Evolutionary conservation across 1,140 invertebrate species (phyloP).

Genomic region (Colletes latitarsis): DNA sequence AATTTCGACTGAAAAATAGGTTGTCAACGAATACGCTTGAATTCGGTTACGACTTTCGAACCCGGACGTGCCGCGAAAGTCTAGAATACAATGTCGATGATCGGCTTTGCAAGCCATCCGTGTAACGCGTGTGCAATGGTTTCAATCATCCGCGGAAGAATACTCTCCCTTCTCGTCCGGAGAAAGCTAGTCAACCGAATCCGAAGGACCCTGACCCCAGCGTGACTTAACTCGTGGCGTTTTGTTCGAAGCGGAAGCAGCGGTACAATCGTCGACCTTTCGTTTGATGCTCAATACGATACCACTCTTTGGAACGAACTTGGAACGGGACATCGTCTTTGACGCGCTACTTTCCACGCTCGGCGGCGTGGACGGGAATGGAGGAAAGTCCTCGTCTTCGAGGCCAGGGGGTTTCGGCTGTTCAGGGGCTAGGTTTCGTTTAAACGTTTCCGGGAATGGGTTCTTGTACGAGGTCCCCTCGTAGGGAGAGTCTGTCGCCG

Average conservation of each 20-base stretch:
- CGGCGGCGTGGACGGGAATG: constrained; percentile 57
- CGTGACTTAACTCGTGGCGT: constrained; percentile 71
- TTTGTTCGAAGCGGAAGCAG: constrained; percentile 53
- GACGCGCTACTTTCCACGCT: constrained; percentile 26
- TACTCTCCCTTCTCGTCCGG: too few relatives aligned
- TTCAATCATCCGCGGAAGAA: neutral
- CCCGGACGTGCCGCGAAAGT: neutral
- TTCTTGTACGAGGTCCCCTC: constrained; percentile 39
- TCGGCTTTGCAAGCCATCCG: neutral
- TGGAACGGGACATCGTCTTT: constrained; percentile 46
- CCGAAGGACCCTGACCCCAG: constrained; percentile 74
- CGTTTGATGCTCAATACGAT: constrained; percentile 74
- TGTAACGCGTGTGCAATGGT: neutral
- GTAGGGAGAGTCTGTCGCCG: neutral
- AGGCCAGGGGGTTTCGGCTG: constrained; percentile 75
- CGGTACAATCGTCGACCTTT: constrained; percentile 64
- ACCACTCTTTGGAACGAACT: constrained; percentile 70
- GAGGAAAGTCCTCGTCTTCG: constrained; percentile 71
- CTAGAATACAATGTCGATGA: neutral
- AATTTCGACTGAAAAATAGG: neutral
- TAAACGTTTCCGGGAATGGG: constrained; percentile 45
- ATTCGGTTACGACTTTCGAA: neutral
- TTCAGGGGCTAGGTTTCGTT: constrained; percentile 59
- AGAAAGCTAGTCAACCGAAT: constrained; percentile 12
- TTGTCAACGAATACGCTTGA: neutral